Conservation (phyloP, 2,113 vertebrate genomes). For the Siphamia tubifer region DNA sequence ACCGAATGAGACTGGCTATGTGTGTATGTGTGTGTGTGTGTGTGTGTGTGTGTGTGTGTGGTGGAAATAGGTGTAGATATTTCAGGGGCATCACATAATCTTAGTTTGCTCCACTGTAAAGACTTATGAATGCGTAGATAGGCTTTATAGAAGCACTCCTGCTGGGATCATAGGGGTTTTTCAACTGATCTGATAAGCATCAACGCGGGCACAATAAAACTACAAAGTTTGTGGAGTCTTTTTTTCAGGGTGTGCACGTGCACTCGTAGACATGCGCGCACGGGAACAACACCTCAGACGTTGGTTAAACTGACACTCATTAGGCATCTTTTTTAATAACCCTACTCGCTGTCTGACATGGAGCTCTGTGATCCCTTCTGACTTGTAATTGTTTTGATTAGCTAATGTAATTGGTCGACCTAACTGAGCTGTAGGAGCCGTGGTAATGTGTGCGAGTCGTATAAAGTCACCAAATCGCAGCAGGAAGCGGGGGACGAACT, state of each 20-base stretch:
- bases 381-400: slow-evolving; percentile 78
- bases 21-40: slow-evolving; percentile 3
- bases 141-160: not conserved
- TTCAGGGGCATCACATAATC: slow-evolving; percentile 24
- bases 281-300: not conserved
- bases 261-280: not conserved
- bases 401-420: slow-evolving; percentile 67
- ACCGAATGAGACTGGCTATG: not conserved
- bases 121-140: slow-evolving; percentile 18
- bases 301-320: slow-evolving; percentile 60
- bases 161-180: not conserved
- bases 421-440: slow-evolving; percentile 51
- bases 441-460: slow-evolving; percentile 34
- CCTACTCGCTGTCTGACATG: slow-evolving; percentile 58
- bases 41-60: slow-evolving; percentile 3
- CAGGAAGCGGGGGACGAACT: not conserved
- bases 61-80: slow-evolving; percentile 29
- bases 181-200: slow-evolving; percentile 11
- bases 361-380: slow-evolving; percentile 55
- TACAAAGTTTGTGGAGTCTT: slow-evolving; percentile 1
- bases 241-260: not conserved
- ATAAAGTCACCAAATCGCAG: slow-evolving; percentile 50
- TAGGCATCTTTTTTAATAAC: slow-evolving; percentile 70
- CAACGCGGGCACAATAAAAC: not conserved
- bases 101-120: slow-evolving; percentile 34